phyloP scores from a whole-genome alignment of 2,113 vertebrate species.

The Poecilia latipinna region DNA sequence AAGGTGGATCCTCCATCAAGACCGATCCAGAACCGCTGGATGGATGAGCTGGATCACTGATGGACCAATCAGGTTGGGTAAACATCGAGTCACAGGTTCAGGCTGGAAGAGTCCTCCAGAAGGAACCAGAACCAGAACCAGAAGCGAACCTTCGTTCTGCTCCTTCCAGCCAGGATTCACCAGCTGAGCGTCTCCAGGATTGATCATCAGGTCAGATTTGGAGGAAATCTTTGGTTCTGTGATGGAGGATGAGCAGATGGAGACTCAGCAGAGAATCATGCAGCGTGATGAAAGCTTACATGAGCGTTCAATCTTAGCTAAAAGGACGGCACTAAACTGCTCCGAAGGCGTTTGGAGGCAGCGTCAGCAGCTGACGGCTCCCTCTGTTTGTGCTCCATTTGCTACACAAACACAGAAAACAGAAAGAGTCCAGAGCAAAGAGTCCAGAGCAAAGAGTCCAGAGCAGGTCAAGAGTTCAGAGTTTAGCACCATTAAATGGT shows the following conservation, averaged over 20 bases:
- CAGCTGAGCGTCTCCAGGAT: too few species aligned
- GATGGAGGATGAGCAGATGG: conserved; percentile 1
- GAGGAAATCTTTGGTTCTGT: conserved; percentile 1
- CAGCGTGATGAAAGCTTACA: conserved; percentile 3
- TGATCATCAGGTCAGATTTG: not conserved
- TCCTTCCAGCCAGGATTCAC: too few species aligned
- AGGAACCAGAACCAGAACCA: too few species aligned
- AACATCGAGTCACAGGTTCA: not conserved
- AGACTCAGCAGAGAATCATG: conserved; percentile 2
- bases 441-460: too few species aligned
- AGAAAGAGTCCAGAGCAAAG: too few species aligned
- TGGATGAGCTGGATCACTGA: conserved; percentile 6
- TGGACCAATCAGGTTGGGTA: not conserved
- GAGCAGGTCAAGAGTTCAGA: too few species aligned
- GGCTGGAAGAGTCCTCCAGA: not conserved
- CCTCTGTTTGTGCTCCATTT: too few species aligned
- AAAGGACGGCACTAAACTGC: not conserved
- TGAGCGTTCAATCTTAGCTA: not conserved
- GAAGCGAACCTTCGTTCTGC: too few species aligned
- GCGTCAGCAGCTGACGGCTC: too few species aligned
- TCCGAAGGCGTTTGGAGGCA: not conserved
- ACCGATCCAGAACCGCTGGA: conserved; percentile 28
- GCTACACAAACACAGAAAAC: too few species aligned
- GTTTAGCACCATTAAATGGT: too few species aligned
- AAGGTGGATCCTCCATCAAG: not conserved